These are phyloP conservation scores for Sycobia sp. DNA, from an alignment of 1,140 invertebrate species.

Conservation along the genomic window DNA sequence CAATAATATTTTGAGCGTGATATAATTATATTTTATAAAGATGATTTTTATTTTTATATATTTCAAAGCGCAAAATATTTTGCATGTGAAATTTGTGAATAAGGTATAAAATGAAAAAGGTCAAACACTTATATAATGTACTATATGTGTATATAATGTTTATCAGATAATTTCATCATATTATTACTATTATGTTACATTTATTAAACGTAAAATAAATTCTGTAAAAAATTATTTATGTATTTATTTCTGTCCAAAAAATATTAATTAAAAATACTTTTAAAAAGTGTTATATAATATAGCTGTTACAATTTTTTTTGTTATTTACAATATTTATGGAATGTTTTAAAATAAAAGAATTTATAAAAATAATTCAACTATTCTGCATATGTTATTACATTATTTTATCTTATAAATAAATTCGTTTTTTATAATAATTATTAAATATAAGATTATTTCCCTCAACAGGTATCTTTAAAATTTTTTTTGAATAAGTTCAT, in stretches of 20 bases:
- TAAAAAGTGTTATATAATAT: no score
- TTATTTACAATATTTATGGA: no score
- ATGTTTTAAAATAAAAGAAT: no score
- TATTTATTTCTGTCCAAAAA: not conserved
- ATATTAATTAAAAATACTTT: not conserved
- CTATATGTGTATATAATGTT: conserved; percentile 33
- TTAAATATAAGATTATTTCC: no score
- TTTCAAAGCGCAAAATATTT: conserved; percentile 11
- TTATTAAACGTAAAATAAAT: conserved; percentile 25
- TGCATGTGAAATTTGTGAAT: conserved; percentile 23
- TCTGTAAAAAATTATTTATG: conserved; percentile 18
- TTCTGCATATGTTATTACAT: no score
- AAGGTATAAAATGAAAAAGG: conserved; percentile 21
- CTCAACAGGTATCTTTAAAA: no score
- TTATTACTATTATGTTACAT: conserved; percentile 19
- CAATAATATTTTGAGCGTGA: conserved; percentile 22
- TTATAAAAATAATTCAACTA: no score
- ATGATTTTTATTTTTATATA: conserved; percentile 34
- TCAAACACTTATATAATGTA: conserved; percentile 28
- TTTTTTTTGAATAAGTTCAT: no score
- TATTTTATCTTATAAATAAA: no score
- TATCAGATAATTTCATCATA: conserved; percentile 31
- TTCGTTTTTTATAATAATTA: no score
- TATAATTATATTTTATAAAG: conserved; percentile 31
- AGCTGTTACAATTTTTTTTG: no score